Conservation (phyloP, 2,797 vertebrate species). For the Morus bassanus region DNA sequence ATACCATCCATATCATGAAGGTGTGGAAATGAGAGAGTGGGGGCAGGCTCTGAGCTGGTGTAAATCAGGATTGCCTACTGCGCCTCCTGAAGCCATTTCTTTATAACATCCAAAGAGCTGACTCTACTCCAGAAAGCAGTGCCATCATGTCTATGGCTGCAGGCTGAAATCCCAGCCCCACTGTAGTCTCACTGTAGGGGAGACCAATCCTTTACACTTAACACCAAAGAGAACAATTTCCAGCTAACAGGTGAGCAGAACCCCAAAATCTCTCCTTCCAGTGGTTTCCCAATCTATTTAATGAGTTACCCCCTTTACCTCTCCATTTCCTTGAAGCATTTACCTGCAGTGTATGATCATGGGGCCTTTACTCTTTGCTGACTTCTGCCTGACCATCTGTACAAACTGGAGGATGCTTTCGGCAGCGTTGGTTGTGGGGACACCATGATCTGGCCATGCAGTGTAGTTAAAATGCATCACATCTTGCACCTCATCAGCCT, state of each 20-base stretch:
- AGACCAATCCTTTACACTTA: neutral
- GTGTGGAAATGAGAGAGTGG: neutral
- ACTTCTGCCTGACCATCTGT: constrained; percentile 91
- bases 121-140: neutral
- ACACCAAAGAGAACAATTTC: neutral
- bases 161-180: neutral
- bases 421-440: constrained; percentile 89
- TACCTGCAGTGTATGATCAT: constrained; percentile 96
- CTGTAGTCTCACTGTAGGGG: neutral
- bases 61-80: neutral
- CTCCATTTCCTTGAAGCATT: neutral
- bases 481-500: constrained; percentile 91
- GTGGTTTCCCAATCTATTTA: neutral
- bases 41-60: neutral
- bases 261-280: neutral
- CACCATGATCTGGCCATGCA: constrained; percentile 95
- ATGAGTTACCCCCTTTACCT: neutral
- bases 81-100: neutral
- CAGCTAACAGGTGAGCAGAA: neutral
- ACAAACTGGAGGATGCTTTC: constrained; percentile 97
- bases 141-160: neutral
- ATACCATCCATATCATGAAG: rapidly evolving
- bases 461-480: constrained; percentile 95
- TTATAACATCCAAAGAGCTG: neutral
- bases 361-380: constrained; percentile 85